Base-by-base conservation (phyloP, 2,113 vertebrate genomes). In the Phaethon lepturus region DNA sequence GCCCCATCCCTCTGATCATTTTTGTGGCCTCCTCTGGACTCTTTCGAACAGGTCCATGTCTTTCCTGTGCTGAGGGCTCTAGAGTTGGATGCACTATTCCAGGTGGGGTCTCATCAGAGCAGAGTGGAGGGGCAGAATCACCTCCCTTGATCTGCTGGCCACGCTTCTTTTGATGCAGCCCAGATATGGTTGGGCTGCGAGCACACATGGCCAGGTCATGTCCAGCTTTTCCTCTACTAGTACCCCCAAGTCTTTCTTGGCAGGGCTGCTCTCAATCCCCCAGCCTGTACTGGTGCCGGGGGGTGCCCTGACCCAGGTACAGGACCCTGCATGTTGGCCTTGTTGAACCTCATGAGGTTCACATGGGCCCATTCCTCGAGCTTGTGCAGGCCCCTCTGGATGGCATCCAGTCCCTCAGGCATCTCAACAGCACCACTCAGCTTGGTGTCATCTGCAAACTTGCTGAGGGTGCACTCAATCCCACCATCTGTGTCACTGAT, bases 401-500 rank as follows among this genome's bases (percentile, higher is more conserved):
- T 16, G 35, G 11, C 73, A 42, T 69, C 53, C 29, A 5, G 4
- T 66, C 28, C 38, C 38, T 38, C 38, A 38, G 38, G 38, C 38
- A 38, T 38, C 38, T 38, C 38, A 10, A n/a, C 56, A 0, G 8
- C 26, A 58, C 15, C 40, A 20, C n/a, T 50, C 50, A 79, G 45
- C 35, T 45, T 19, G 26, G 20, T 26, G 77, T 19, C 14, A 0
- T 8, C 17, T 19, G 59, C 40, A 49, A 17, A 17, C n/a, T 17
- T 53, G 52, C 68, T 56, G 38, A 52, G 42, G 42, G 55, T 44
- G 62, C 23, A 5, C 62, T n/a, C 3, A 1, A 59, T 68, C 29
- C 64, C 44, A 38, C 56, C 29, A 22, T 10, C 50, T 31, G 0
- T 17, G 62, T 33, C 16, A 9, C 0, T 9, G 55, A 25, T 47